phyloP scores from a whole-genome alignment of 2,113 vertebrate genomes.

The Coracopsis vasa region DNA sequence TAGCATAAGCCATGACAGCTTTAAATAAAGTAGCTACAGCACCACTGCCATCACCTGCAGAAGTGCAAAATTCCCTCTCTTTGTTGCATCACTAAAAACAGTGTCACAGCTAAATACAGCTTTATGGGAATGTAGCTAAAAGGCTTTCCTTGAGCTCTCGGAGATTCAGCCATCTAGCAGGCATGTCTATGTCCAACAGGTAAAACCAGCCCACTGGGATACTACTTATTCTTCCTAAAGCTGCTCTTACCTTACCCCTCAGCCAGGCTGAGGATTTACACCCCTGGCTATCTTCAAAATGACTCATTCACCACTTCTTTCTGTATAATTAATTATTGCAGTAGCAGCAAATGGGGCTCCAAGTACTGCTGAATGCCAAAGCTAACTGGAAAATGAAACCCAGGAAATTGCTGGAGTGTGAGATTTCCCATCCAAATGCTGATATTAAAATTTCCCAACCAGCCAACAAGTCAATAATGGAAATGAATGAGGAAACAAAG shows the following conservation, averaged over 20 bases:
- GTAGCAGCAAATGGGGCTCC: background rate
- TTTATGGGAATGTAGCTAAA: background rate
- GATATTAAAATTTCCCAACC: background rate
- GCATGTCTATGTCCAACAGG: background rate
- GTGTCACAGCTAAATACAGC: background rate
- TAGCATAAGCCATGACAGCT: background rate
- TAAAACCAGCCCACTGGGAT: background rate
- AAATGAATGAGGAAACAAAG: background rate
- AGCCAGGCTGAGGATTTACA: background rate
- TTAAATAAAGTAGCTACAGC: too few relatives aligned
- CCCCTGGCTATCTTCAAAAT: background rate
- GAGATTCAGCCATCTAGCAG: background rate
- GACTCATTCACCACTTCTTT: accelerated
- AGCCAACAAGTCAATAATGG: background rate
- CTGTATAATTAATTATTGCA: background rate
- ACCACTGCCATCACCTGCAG: background rate
- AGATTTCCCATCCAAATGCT: background rate
- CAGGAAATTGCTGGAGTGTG: background rate
- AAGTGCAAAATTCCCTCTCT: background rate
- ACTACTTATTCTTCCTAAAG: too few relatives aligned
- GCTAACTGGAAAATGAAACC: background rate
- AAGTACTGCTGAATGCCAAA: background rate
- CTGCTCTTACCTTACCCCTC: accelerated
- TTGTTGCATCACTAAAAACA: background rate
- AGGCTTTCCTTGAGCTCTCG: background rate